A percentile compares a stretch with the other conserved stretches of the same genome.
Conservation (phyloP, 2,113 vertebrate species). For the Aythya baeri region DNA sequence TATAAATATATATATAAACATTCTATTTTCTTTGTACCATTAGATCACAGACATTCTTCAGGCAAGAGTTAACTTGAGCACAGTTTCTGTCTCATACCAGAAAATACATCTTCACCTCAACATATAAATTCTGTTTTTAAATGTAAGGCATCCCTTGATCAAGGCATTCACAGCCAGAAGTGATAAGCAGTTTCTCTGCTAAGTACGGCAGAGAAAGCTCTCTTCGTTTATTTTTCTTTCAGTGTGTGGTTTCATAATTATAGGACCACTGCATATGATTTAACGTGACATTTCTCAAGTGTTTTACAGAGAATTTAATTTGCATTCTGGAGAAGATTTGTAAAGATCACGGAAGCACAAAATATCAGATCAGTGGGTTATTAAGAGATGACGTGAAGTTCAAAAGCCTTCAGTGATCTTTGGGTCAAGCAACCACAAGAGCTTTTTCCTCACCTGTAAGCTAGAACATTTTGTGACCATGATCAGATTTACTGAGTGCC, state of each 20-base stretch:
- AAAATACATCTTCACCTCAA: neutral
- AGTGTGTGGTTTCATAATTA: neutral
- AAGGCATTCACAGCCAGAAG: neutral
- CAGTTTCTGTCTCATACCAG: neutral
- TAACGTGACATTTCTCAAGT: neutral
- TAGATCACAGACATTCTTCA: neutral
- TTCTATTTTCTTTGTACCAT: neutral
- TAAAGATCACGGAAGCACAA: neutral
- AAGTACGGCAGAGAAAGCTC: neutral
- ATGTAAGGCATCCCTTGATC: neutral
- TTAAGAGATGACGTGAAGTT: neutral
- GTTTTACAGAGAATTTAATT: neutral
- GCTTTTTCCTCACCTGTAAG: neutral
- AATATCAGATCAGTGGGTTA: neutral
- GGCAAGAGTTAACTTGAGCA: neutral
- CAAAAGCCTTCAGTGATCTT: neutral
- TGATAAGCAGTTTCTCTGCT: neutral
- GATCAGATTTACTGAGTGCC: neutral
- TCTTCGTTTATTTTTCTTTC: neutral
- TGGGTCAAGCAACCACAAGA: neutral
- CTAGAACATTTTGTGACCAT: neutral
- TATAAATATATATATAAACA: no score
- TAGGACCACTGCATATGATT: neutral
- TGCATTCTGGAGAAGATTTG: neutral
- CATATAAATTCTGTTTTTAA: neutral